Percentiles rank a stretch among this genome's conserved stretches.
Evolutionary conservation across 2,888 invertebrate species (phyloP).

Genomic region (Drosophila emarginata): DNA sequence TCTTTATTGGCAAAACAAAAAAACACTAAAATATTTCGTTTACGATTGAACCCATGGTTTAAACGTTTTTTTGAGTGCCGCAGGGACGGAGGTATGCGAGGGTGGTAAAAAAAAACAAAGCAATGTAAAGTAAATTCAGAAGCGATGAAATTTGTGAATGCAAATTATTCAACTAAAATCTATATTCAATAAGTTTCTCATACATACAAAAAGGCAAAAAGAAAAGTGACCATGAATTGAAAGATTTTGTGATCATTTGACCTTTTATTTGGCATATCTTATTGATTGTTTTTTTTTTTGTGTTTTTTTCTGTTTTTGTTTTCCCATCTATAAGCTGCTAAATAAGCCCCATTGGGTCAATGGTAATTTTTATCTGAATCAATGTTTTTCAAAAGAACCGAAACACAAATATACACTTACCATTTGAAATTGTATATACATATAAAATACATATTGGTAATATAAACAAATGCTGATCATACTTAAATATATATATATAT

Average conservation of each 20-base stretch:
- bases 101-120: neutral
- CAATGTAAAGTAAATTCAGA: too few species aligned
- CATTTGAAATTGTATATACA: too few species aligned
- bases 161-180: neutral
- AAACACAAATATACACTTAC: neutral
- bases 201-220: too few species aligned
- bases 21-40: neutral
- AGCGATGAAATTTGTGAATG: neutral
- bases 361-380: neutral
- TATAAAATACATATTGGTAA: too few species aligned
- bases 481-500: too few species aligned
- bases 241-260: slow-evolving; percentile 10
- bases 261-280: slow-evolving; percentile 2
- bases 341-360: slow-evolving; percentile 36
- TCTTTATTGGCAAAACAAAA: neutral
- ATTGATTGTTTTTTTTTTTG: neutral
- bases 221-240: neutral
- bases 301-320: neutral
- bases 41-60: neutral
- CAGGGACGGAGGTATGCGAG: too few species aligned
- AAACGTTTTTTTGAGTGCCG: neutral
- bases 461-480: too few species aligned
- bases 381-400: too few species aligned
- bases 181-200: too few species aligned
- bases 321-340: slow-evolving; percentile 16